These are phyloP conservation scores for Salvelinus sp. DNA, from an alignment of 2,113 vertebrate genomes.

Conservation along the genomic window DNA sequence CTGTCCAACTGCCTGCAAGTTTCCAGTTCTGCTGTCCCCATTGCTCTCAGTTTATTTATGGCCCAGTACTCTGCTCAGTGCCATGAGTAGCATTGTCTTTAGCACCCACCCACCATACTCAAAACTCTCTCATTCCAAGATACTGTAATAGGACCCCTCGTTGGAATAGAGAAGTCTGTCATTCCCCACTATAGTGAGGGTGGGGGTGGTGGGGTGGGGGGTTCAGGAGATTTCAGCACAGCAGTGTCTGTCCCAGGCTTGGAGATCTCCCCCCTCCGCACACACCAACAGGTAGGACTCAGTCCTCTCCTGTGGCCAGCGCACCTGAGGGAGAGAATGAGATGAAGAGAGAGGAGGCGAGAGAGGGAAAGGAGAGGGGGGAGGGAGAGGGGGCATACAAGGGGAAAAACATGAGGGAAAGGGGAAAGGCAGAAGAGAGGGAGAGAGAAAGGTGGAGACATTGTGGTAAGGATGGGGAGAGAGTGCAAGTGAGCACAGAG, in stretches of 20 bases:
- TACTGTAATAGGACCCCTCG: neutral
- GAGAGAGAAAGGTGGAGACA: no score
- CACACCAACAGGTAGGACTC: conserved; percentile 68
- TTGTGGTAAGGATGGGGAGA: no score
- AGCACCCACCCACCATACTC: neutral
- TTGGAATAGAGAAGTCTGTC: no score
- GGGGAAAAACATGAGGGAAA: neutral
- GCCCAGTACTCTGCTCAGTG: neutral
- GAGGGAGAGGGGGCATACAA: neutral
- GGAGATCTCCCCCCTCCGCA: conserved; percentile 40
- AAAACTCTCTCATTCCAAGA: neutral
- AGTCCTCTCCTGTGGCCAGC: conserved; percentile 58
- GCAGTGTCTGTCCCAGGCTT: conserved; percentile 48
- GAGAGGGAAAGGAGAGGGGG: neutral
- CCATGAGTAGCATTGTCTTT: neutral
- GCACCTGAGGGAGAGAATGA: conserved; percentile 40
- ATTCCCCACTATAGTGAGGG: no score
- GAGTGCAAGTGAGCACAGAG: no score
- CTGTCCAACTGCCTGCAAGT: neutral
- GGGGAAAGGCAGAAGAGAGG: no score
- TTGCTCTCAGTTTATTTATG: neutral
- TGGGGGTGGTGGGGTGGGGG: neutral
- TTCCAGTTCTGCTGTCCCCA: neutral
- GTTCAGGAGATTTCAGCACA: conserved; percentile 49
- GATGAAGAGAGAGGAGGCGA: neutral